Base-by-base conservation (phyloP, 2,888 invertebrate species). In the Clostera curtula region DNA sequence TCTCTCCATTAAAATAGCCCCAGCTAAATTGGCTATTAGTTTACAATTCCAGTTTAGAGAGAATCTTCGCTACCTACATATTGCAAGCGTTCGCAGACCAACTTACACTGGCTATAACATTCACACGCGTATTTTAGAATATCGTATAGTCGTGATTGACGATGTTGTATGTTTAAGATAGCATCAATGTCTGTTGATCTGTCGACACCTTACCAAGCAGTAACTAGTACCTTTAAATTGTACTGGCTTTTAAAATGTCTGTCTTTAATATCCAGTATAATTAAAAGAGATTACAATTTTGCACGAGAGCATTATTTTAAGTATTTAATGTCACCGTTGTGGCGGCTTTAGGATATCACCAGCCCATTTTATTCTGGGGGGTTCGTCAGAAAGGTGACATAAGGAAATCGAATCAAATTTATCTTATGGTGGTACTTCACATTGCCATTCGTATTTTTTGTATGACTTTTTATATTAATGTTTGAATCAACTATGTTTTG, bases 181-280 rank as follows among this genome's bases (percentile, higher is more conserved):
- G 51, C 46, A 68, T 68, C 65, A 30, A 31, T 43, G 37, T 49
- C 36, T 42, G 49, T 50, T 39, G 40, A 52, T 56, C 58, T 62
- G 58, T 68, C 68, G 56, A 54, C 63, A 68, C 63, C 62, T 54
- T 62, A n/a, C 59, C 58, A 57, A 47, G 39, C 37, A 31, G 28
- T 32, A 37, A 13, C 13, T 13, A 14, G 9, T 14, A n/a, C n/a
- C n/a, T n/a, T n/a, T n/a, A n/a, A n/a, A n/a, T 27, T 12, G 4
- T 25, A 15, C 30, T 14, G 17, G 20, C 14, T 19, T 11, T 32
- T n/a, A n/a, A n/a, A n/a, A n/a, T n/a, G n/a, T n/a, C n/a, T n/a
- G n/a, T n/a, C n/a, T n/a, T n/a, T n/a, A n/a, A n/a, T n/a, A n/a
- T n/a, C n/a, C n/a, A n/a, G n/a, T n/a, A n/a, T n/a, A n/a, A n/a